phyloP scores from a whole-genome alignment of 2,888 invertebrate genomes.

The Corythucha ciliata region DNA sequence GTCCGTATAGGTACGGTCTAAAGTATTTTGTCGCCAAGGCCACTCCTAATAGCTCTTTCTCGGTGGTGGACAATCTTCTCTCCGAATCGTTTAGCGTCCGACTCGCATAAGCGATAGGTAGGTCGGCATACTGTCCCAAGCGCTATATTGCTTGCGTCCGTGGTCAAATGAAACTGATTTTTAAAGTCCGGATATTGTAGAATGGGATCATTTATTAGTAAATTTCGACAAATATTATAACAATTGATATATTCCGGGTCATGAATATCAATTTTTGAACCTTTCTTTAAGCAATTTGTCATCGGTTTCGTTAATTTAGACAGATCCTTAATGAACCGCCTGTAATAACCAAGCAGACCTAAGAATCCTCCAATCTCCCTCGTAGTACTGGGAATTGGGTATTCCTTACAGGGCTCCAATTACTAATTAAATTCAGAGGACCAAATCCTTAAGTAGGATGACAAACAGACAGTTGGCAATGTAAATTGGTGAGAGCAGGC shows the following conservation, averaged over 20 bases:
- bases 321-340: too few species aligned
- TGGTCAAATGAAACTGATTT: constrained; percentile 28
- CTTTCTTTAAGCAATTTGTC: too few species aligned
- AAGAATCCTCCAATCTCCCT: constrained; percentile 20
- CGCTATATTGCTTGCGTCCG: constrained; percentile 37
- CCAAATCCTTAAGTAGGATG: too few species aligned
- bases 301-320: too few species aligned
- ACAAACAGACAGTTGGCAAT: too few species aligned
- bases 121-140: constrained; percentile 35
- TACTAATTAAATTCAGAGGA: too few species aligned
- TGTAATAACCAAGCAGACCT: constrained; percentile 20
- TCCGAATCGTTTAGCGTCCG: constrained; percentile 37
- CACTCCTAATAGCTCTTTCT: constrained; percentile 38
- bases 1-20: constrained; percentile 34
- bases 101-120: constrained; percentile 38
- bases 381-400: constrained; percentile 10
- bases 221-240: constrained; percentile 1
- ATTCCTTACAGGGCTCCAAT: constrained; percentile 15
- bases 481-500: too few species aligned
- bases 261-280: neutral
- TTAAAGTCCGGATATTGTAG: constrained; percentile 13
- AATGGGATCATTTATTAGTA: neutral
- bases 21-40: constrained; percentile 37
- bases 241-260: neutral
- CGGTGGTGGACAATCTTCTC: constrained; percentile 35